These are phyloP conservation scores for Scomber japonicus DNA, from an alignment of 2,113 vertebrate genomes.

Conservation along the genomic window DNA sequence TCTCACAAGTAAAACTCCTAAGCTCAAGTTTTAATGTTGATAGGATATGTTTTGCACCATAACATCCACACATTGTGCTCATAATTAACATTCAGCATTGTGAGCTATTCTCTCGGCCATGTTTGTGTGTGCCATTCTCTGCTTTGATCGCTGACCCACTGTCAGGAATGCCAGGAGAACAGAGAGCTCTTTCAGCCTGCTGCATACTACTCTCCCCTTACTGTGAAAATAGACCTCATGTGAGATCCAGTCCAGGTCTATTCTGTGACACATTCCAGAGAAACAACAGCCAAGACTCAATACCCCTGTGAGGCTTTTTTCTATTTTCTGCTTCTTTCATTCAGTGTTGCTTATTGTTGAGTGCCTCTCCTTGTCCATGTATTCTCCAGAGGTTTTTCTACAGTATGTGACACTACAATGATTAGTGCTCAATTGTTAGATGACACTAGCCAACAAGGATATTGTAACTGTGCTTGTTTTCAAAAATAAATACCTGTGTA, in stretches of 20 bases:
- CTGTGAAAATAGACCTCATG: conserved; percentile 86
- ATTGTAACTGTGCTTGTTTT: no score
- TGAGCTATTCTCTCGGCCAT: conserved; percentile 24
- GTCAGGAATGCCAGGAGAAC: conserved; percentile 85
- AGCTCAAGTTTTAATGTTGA: neutral
- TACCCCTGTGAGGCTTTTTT: conserved; percentile 10
- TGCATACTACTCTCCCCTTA: conserved; percentile 72
- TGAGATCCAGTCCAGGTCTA: conserved; percentile 83
- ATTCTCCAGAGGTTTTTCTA: no score
- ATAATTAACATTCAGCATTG: conserved; percentile 6
- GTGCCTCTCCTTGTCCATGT: neutral
- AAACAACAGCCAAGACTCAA: conserved; percentile 51
- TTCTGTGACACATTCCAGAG: conserved; percentile 73
- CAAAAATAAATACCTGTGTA: no score
- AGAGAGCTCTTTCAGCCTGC: conserved; percentile 88
- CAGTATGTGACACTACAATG: no score
- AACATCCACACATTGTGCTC: conserved; percentile 4
- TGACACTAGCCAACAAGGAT: no score
- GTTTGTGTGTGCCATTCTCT: conserved; percentile 47
- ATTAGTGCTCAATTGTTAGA: no score
- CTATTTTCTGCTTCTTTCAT: conserved; percentile 12
- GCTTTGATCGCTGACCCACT: conserved; percentile 66
- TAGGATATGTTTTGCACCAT: neutral
- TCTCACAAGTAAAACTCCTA: conserved; percentile 8
- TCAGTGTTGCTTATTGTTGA: conserved; percentile 5